phyloP scores from a whole-genome alignment of 2,888 invertebrate genomes.

The Thysanoteuthis rhombus region DNA sequence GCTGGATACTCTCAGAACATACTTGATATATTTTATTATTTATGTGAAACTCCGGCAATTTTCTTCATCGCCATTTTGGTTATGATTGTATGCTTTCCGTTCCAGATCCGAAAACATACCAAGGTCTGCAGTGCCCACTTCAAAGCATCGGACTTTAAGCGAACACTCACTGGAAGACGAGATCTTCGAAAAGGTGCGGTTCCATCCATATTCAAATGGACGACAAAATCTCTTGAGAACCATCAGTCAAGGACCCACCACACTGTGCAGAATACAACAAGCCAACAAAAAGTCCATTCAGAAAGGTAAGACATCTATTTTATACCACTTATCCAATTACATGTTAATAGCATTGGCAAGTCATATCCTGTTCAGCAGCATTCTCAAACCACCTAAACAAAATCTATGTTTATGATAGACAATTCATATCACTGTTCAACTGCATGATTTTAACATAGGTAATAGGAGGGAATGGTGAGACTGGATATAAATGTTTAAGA shows the following conservation, averaged over 20 bases:
- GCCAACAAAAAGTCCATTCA: background rate
- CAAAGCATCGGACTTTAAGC: constrained; percentile 2
- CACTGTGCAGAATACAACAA: background rate
- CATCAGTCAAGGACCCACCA: background rate
- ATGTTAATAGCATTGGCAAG: no score
- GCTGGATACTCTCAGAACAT: no score
- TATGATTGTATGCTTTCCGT: background rate
- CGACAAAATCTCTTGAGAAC: background rate
- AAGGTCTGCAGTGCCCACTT: constrained; percentile 31
- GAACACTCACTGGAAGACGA: constrained; percentile 27
- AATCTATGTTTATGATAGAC: no score
- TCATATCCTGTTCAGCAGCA: no score
- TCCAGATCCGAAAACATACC: constrained; percentile 24
- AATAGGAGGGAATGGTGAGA: no score
- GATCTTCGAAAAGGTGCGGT: constrained; percentile 26
- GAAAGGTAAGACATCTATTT: background rate
- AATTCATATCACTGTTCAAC: no score
- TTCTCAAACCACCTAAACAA: no score
- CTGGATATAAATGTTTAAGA: no score
- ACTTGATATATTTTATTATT: background rate
- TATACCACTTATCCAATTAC: background rate
- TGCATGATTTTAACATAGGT: no score
- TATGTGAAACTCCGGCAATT: background rate
- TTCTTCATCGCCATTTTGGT: background rate
- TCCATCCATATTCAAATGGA: constrained; percentile 29